Percentiles rank a stretch among this genome's conserved stretches.
phyloP scores from a whole-genome alignment of 2,888 invertebrate genomes.

The Julus scanicus region DNA sequence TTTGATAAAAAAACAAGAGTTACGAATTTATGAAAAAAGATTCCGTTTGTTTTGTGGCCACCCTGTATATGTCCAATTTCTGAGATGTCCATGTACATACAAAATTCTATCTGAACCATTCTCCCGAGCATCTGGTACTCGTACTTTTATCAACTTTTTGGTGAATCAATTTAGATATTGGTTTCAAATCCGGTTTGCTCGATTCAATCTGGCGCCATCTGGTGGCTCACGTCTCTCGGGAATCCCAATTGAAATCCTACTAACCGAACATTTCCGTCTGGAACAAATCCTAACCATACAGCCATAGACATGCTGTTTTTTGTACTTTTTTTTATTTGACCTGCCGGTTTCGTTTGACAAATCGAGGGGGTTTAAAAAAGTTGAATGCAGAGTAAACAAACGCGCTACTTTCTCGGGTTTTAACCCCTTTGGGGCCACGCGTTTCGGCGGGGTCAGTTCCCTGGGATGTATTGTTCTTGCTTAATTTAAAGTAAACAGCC shows the following conservation, averaged over 20 bases:
- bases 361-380: neutral
- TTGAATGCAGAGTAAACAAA: neutral
- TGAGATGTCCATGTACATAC: too few relatives aligned
- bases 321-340: neutral
- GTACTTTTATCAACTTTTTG: too few relatives aligned
- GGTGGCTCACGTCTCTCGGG: neutral
- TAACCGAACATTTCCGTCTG: neutral
- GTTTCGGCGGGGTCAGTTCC: neutral
- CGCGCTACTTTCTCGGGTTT: neutral
- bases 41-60: too few relatives aligned
- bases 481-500: conserved; percentile 21
- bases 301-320: neutral
- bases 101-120: too few relatives aligned
- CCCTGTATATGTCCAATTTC: too few relatives aligned
- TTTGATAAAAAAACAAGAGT: too few relatives aligned
- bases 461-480: neutral
- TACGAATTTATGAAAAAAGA: too few relatives aligned
- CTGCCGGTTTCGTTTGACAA: conserved; percentile 25
- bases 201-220: neutral
- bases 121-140: too few relatives aligned
- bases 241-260: neutral
- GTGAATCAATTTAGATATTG: too few relatives aligned
- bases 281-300: neutral
- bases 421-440: conserved; percentile 14
- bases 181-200: too few relatives aligned